Evolutionary conservation across 2,888 invertebrate genomes (phyloP).

Genomic region (Marasmarcha lunaedactyla): DNA sequence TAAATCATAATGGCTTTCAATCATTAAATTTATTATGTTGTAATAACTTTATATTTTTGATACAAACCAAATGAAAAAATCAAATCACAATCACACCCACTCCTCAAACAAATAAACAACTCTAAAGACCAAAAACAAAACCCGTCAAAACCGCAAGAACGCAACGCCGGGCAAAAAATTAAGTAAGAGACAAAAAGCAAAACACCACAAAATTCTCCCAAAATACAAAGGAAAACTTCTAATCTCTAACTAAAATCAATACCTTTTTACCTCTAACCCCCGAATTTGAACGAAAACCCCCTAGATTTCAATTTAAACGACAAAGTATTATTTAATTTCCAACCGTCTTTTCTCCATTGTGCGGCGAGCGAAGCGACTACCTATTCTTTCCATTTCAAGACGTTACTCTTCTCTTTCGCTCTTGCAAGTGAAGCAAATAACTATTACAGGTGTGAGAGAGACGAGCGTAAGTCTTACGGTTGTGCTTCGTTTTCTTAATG

Average conservation of each 20-base stretch:
- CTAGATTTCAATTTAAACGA: constrained; percentile 62
- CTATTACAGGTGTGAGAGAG: constrained; percentile 30
- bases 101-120: too few species aligned
- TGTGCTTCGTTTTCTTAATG: constrained; percentile 60
- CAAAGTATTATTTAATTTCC: constrained; percentile 70
- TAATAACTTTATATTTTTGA: too few species aligned
- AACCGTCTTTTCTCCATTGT: constrained; percentile 66
- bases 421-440: constrained; percentile 20
- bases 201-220: constrained; percentile 13
- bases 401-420: constrained; percentile 32
- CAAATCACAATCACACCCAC: too few species aligned
- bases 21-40: too few species aligned
- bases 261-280: constrained; percentile 62
- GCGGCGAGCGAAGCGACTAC: constrained; percentile 38
- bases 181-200: neutral
- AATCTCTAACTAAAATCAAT: constrained; percentile 63
- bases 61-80: too few species aligned
- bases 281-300: constrained; percentile 50
- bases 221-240: constrained; percentile 31
- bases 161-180: neutral
- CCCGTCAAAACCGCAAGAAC: too few species aligned
- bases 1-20: too few species aligned
- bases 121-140: too few species aligned
- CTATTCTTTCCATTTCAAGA: constrained; percentile 44
- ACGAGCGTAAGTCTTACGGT: constrained; percentile 51